Evolutionary conservation across 2,113 vertebrate species (phyloP).

Genomic region (Cheirogaleus medius): DNA sequence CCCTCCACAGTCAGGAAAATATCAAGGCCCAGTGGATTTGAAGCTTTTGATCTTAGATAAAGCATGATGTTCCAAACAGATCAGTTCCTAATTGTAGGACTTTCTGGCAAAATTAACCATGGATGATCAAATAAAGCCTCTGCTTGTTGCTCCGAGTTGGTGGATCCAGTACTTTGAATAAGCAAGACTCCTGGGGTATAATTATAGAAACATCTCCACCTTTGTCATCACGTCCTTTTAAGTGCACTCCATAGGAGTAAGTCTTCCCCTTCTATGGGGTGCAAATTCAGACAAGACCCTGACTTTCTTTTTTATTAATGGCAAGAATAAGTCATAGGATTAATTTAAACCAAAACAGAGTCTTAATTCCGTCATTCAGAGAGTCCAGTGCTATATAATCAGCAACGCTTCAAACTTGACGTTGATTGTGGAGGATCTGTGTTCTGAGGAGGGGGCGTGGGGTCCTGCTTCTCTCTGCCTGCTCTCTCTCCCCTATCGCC

Average conservation of each 20-base stretch:
- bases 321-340: not conserved
- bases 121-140: not conserved
- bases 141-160: not conserved
- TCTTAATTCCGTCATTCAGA: not conserved
- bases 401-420: not conserved
- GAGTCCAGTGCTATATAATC: not conserved
- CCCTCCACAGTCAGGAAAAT: not conserved
- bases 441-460: not conserved
- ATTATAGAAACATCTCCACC: not conserved
- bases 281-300: not conserved
- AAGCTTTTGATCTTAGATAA: conserved; percentile 43
- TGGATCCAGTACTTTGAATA: not conserved
- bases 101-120: conserved; percentile 44
- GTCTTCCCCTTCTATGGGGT: not conserved
- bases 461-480: not conserved
- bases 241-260: not conserved
- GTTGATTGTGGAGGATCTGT: not conserved
- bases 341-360: not conserved
- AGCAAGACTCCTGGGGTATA: not conserved
- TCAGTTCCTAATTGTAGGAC: not conserved
- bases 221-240: not conserved
- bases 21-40: not conserved
- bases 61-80: not conserved
- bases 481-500: not conserved
- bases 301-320: not conserved